Base-by-base conservation (phyloP, 2,113 vertebrate species). In the Anser cygnoides region DNA sequence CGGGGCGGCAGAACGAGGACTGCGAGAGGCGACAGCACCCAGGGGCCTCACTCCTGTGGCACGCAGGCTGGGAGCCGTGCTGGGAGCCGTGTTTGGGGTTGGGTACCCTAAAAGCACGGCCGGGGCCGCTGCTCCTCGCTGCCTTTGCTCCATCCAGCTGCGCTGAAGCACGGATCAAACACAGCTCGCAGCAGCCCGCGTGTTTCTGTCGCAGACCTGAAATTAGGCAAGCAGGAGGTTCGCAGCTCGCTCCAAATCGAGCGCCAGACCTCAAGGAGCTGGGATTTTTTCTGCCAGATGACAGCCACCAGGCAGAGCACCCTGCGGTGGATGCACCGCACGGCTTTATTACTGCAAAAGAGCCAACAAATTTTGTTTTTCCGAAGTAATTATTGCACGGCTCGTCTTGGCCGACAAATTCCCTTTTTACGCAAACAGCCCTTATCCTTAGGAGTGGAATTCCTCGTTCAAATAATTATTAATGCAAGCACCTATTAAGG, bases 281-380 rank as follows among this genome's bases (percentile, higher is more conserved):
- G 5, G 20, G 9, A 31, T 46, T 23, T 41, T 14, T 23, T 6
- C 33, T 4, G 29, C 76, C 10, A 10, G 55, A 44, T 17, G 21
- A 44, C 0, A 23, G 46, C 46, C 57, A 13, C 22, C 18, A 3
- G n/a, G n/a, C n/a, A 41, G 54, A 59, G 43, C 54, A 9, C 10
- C 43, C 4, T 2, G 6, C 25, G 21, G 62, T 54, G 4, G 11
- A 15, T 1, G 14, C 7, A 20, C 29, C 1, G 1, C 31, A 1
- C 22, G 22, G 57, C 11, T 62, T 39, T 46, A 5, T 13, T 8
- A 6, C 76, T 29, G 41, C 23, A 57, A 20, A 49, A 49, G 14
- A 44, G 28, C 39, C 15, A 31, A 19, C 21, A 50, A 49, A 49
- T 6, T 46, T 19, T 19, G 54, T 14, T 54, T 62, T n/a, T 25